phyloP scores from a whole-genome alignment of 2,888 invertebrate genomes.

The Adelognathus sp. region DNA sequence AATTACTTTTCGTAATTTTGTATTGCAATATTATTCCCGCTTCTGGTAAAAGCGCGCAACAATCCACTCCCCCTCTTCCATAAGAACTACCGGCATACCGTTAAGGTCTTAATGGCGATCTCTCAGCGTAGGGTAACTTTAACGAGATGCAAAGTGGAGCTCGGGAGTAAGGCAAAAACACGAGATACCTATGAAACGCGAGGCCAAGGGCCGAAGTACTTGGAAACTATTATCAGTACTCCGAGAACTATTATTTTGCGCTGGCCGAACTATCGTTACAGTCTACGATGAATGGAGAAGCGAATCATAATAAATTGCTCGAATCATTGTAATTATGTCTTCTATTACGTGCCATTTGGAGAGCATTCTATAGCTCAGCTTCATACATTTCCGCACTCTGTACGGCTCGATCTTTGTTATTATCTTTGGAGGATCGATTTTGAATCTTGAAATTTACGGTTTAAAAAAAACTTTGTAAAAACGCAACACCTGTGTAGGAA shows the following conservation, averaged over 20 bases:
- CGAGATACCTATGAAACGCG: slow-evolving; percentile 33
- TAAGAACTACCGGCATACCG: neutral
- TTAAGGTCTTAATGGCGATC: slow-evolving; percentile 25
- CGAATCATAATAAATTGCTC: neutral
- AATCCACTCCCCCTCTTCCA: neutral
- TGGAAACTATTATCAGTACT: neutral
- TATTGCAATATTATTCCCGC: slow-evolving; percentile 12
- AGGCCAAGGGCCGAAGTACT: neutral
- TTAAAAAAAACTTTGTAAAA: too few relatives aligned
- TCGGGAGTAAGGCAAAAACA: slow-evolving; percentile 32
- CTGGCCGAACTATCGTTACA: neutral
- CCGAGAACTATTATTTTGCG: slow-evolving; percentile 9
- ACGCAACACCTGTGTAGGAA: too few relatives aligned
- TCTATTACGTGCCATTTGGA: neutral
- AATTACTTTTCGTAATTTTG: slow-evolving; percentile 18
- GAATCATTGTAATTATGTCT: neutral
- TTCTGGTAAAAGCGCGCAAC: neutral
- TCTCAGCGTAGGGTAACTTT: slow-evolving; percentile 11
- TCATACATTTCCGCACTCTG: neutral
- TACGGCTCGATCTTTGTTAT: neutral
- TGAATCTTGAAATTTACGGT: too few relatives aligned
- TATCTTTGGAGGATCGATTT: neutral
- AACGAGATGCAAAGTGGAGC: slow-evolving; percentile 53
- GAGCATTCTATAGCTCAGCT: neutral
- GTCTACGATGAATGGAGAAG: neutral